Conservation (phyloP, 2,113 vertebrate species). For the Marmota flaviventris region DNA sequence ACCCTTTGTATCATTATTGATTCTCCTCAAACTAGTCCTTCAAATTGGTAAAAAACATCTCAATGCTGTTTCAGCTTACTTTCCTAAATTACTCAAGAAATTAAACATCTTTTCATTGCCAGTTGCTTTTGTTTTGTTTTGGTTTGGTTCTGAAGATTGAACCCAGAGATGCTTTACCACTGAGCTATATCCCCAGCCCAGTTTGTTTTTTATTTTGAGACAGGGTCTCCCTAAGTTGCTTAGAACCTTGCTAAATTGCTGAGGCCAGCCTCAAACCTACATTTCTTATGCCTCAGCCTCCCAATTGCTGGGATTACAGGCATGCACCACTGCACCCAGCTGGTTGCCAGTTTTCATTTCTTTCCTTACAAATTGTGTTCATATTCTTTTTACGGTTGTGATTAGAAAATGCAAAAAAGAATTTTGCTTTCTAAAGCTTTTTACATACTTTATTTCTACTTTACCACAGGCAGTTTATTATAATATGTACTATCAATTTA, state of each 20-base stretch:
- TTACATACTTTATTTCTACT: background rate
- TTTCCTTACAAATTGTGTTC: background rate
- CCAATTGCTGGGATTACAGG: too few relatives aligned
- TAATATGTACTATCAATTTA: background rate
- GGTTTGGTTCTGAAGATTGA: background rate
- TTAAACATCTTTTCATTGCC: background rate
- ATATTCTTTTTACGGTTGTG: conserved; percentile 4
- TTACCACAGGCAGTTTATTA: background rate
- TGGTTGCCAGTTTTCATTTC: background rate
- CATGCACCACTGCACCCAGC: too few relatives aligned
- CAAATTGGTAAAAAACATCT: background rate
- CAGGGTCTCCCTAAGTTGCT: too few relatives aligned
- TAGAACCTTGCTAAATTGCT: too few relatives aligned
- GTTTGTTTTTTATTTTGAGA: too few relatives aligned
- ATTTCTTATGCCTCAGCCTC: too few relatives aligned
- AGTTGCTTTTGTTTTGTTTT: background rate
- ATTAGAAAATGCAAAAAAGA: background rate
- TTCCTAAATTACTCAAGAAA: background rate
- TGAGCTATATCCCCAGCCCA: too few relatives aligned
- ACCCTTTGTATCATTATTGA: background rate
- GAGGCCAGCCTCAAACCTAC: too few relatives aligned
- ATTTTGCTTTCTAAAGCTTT: conserved; percentile 9
- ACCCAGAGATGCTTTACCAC: too few relatives aligned
- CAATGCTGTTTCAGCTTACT: background rate
- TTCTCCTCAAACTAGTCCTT: background rate